These are phyloP conservation scores for Tetragonisca angustula DNA, from an alignment of 2,888 invertebrate species.

Conservation along the genomic window DNA sequence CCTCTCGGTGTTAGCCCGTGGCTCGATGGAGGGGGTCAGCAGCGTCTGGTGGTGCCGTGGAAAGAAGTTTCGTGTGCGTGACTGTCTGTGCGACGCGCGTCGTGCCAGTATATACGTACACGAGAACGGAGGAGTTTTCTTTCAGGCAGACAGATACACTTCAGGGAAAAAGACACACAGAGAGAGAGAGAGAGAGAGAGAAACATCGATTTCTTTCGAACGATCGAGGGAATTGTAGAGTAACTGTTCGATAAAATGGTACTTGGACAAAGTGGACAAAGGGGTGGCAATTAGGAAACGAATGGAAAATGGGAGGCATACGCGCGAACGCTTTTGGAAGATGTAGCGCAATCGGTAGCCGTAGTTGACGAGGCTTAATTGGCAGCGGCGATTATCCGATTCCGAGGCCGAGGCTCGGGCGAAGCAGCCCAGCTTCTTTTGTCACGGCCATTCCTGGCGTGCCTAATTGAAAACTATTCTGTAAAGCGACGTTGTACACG, in stretches of 20 bases:
- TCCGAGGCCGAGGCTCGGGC: conserved; percentile 19
- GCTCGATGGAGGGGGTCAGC: conserved; percentile 39
- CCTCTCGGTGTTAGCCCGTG: conserved; percentile 46
- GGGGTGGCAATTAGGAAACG: conserved; percentile 9
- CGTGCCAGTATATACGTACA: conserved; percentile 26
- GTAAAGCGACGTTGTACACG: conserved; percentile 13
- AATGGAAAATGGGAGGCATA: conserved; percentile 34
- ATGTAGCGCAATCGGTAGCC: conserved; percentile 14
- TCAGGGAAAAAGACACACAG: no score
- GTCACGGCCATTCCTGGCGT: conserved; percentile 41
- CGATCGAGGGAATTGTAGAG: background rate
- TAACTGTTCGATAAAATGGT: background rate
- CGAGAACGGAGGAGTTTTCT: conserved; percentile 35
- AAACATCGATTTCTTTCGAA: background rate
- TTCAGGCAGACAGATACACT: conserved; percentile 36
- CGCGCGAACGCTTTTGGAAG: background rate
- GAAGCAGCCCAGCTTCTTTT: conserved; percentile 38
- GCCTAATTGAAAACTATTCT: conserved; percentile 51
- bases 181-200: background rate
- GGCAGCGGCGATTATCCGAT: conserved; percentile 53
- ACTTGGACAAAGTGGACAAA: conserved; percentile 1
- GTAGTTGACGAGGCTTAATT: conserved; percentile 33
- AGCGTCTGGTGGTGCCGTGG: conserved; percentile 53
- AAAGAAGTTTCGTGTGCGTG: conserved; percentile 40
- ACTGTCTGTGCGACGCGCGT: conserved; percentile 41